phyloP scores from a whole-genome alignment of 1,140 invertebrate genomes.

The Ectropis grisescens region DNA sequence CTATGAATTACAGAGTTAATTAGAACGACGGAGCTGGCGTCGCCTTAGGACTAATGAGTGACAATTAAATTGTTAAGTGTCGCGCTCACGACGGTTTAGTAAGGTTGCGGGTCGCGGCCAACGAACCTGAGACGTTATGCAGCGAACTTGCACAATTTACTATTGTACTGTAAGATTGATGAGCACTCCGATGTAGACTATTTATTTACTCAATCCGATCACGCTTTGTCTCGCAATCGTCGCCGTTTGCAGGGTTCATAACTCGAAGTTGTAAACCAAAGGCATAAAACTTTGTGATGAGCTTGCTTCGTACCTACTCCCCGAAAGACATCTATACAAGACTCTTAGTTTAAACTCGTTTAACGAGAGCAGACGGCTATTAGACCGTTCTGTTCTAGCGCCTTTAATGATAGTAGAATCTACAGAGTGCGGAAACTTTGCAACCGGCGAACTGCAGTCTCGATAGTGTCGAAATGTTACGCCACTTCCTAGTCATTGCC shows the following conservation, averaged over 20 bases:
- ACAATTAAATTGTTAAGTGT: conserved; percentile 62
- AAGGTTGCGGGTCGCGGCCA: conserved; percentile 46
- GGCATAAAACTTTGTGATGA: conserved; percentile 37
- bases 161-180: conserved; percentile 50
- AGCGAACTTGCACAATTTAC: conserved; percentile 52
- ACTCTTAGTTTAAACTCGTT: too few relatives aligned
- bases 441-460: conserved; percentile 24
- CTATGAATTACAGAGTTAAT: conserved; percentile 39
- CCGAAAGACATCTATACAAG: too few relatives aligned
- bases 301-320: too few relatives aligned
- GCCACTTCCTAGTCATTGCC: conserved; percentile 2
- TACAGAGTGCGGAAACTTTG: conserved; percentile 38
- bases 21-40: conserved; percentile 37
- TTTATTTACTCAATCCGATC: conserved; percentile 60
- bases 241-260: conserved; percentile 33
- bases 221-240: conserved; percentile 53
- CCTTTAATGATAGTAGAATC: conserved; percentile 40
- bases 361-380: too few relatives aligned
- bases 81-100: conserved; percentile 46
- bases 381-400: too few relatives aligned
- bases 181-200: conserved; percentile 47
- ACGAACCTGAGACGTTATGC: conserved; percentile 29
- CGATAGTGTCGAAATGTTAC: conserved; percentile 15
- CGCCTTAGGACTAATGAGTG: conserved; percentile 52
- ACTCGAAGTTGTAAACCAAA: conserved; percentile 28